Evolutionary conservation across 2,888 invertebrate species (phyloP), one percentile per base, ranked within the genome.

Genomic region (Scaptomyza polygonia): DNA sequence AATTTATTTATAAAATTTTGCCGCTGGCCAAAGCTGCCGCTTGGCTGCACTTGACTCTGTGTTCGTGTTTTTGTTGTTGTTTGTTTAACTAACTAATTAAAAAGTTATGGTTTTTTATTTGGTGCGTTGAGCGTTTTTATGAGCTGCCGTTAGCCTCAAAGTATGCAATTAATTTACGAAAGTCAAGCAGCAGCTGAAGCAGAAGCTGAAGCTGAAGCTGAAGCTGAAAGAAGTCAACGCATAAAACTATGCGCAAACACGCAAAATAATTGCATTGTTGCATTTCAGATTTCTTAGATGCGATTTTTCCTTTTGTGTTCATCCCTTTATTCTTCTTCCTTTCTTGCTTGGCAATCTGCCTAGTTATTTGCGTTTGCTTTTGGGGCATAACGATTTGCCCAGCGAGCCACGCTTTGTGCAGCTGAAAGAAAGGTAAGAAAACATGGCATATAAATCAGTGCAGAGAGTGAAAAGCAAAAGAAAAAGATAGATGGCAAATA

Each of bases 181-280:
- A 57, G 47, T 77, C 54, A 53, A 61, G 67, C 65, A 61, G n/a
- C 21, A 59, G 14, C 48, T 42, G 34, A 36, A 49, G 36, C 36
- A 29, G n/a, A n/a, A 21, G 21, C 21, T 21, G 3, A 21, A 21
- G 21, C 21, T 43, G 49, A 14, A 49, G 34, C 21, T 6, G 11
- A 73, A 71, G 16, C 16, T 39, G 16, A 8, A 39, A 39, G 39
- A 39, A 70, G 58, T 71, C 56, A 78, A 75, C 69, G 84, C 74
- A 70, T 58, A 52, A 73, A 79, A 78, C 75, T 68, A 74, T 80
- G 70, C 63, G 29, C 42, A 67, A 68, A 72, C 36, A 59, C 76
- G 70, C 71, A 74, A 69, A 79, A 84, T 88, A 80, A 89, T 79
- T 83, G 89, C 85, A 79, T 81, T 85, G 76, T 87, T 85, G 72